These are phyloP conservation scores for Myripristis murdjan DNA, from an alignment of 2,797 vertebrate species.

Conservation along the genomic window DNA sequence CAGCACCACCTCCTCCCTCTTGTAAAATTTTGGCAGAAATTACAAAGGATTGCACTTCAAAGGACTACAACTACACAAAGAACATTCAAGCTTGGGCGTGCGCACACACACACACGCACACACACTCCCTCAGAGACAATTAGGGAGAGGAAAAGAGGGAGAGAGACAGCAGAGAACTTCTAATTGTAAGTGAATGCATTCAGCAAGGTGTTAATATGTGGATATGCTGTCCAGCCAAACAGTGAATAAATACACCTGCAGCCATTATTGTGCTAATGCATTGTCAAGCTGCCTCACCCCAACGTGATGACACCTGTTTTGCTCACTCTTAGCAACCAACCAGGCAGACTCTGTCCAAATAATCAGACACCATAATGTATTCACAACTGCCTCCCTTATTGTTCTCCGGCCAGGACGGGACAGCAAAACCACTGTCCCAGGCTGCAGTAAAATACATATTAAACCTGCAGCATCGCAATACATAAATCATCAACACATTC, in stretches of 20 bases:
- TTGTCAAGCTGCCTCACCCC: constrained; percentile 30
- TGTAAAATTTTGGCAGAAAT: constrained; percentile 76
- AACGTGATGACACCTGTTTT: constrained; percentile 65
- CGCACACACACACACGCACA: not conserved
- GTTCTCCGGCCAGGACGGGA: constrained; percentile 42
- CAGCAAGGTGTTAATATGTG: constrained; percentile 69
- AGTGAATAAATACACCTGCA: constrained; percentile 77
- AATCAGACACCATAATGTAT: constrained; percentile 42
- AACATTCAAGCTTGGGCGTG: constrained; percentile 14
- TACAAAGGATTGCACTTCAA: constrained; percentile 81
- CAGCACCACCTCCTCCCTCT: constrained; percentile 42
- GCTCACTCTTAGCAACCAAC: constrained; percentile 16
- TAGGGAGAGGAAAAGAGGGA: constrained; percentile 9
- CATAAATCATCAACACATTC: constrained; percentile 30
- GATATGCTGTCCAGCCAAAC: constrained; percentile 41
- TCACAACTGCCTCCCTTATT: constrained; percentile 37
- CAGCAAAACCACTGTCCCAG: constrained; percentile 4
- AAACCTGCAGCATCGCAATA: constrained; percentile 17
- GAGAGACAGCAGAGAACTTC: constrained; percentile 25
- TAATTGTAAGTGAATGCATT: constrained; percentile 56
- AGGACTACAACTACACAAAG: constrained; percentile 57
- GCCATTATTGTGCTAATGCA: constrained; percentile 76
- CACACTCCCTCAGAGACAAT: constrained; percentile 28
- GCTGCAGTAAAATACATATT: constrained; percentile 36
- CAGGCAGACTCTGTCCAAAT: constrained; percentile 29